Percentiles rank a stretch among this genome's conserved stretches.
Evolutionary conservation across 2,797 vertebrate species (phyloP).

Genomic region (Acestrorhynchus altus): DNA sequence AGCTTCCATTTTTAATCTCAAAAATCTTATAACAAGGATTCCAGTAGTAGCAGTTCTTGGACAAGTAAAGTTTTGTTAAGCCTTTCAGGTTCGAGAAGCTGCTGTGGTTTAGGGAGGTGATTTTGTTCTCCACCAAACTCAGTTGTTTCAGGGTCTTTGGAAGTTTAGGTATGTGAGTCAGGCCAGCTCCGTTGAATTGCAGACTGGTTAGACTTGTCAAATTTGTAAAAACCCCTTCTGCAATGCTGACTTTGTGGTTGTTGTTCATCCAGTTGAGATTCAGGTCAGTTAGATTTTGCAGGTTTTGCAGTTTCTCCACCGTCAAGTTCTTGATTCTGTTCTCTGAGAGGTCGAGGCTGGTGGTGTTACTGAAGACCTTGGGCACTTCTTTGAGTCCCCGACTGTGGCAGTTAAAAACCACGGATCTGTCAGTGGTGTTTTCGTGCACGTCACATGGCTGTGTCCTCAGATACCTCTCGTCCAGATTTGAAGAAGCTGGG

Average conservation of each 20-base stretch:
- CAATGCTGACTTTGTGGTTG: constrained; percentile 63
- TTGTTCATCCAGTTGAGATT: constrained; percentile 83
- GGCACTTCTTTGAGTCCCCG: constrained; percentile 76
- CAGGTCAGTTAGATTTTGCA: constrained; percentile 78
- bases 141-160: constrained; percentile 76
- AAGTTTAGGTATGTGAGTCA: constrained; percentile 79
- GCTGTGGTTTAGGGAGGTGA: constrained; percentile 69
- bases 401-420: constrained; percentile 81
- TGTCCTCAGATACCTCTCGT: constrained; percentile 73
- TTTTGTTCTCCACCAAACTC: constrained; percentile 79
- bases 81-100: constrained; percentile 76
- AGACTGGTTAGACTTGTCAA: constrained; percentile 77
- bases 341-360: constrained; percentile 83
- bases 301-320: constrained; percentile 66
- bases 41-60: constrained; percentile 87
- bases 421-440: constrained; percentile 1
- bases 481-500: constrained; percentile 58
- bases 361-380: constrained; percentile 77
- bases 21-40: constrained; percentile 81
- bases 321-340: constrained; percentile 81
- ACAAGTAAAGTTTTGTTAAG: constrained; percentile 78
- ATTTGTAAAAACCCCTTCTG: constrained; percentile 73
- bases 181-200: constrained; percentile 75
- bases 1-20: constrained; percentile 72
- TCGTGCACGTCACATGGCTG: constrained; percentile 85